phyloP scores from a whole-genome alignment of 2,888 invertebrate genomes.

The Seira musarum region DNA sequence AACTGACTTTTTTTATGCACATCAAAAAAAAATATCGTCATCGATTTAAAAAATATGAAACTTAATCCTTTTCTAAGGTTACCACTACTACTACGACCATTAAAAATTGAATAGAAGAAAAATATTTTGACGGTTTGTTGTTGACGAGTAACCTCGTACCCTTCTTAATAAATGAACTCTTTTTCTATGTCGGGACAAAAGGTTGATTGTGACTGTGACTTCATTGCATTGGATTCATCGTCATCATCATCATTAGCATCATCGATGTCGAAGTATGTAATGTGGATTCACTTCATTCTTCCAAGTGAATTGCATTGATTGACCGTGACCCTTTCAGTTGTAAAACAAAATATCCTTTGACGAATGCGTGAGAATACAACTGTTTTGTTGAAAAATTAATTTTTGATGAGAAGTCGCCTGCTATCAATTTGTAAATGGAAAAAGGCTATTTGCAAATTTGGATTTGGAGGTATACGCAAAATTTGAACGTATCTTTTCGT shows the following conservation, averaged over 20 bases:
- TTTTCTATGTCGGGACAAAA: not conserved
- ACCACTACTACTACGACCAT: no score
- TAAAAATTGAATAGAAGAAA: not conserved
- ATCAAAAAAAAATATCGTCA: no score
- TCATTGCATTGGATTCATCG: not conserved
- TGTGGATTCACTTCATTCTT: not conserved
- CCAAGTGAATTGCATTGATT: not conserved
- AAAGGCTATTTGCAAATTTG: no score
- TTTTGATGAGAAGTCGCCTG: not conserved
- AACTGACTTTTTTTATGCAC: no score
- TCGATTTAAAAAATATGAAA: no score
- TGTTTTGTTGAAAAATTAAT: conserved; percentile 5
- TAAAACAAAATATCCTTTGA: not conserved
- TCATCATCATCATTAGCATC: conserved; percentile 15
- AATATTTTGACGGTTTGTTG: not conserved
- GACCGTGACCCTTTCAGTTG: conserved; percentile 5
- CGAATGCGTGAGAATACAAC: conserved; percentile 2
- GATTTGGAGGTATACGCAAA: no score
- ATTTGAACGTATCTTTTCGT: no score
- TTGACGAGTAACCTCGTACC: conserved; percentile 8
- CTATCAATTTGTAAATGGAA: not conserved
- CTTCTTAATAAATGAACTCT: conserved; percentile 1
- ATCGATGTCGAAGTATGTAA: not conserved
- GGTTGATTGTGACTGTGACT: not conserved
- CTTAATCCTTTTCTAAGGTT: no score